A percentile compares a stretch with the other conserved stretches of the same genome.
Evolutionary conservation across 2,797 vertebrate genomes (phyloP).

Genomic region (Centropyge bicolor): DNA sequence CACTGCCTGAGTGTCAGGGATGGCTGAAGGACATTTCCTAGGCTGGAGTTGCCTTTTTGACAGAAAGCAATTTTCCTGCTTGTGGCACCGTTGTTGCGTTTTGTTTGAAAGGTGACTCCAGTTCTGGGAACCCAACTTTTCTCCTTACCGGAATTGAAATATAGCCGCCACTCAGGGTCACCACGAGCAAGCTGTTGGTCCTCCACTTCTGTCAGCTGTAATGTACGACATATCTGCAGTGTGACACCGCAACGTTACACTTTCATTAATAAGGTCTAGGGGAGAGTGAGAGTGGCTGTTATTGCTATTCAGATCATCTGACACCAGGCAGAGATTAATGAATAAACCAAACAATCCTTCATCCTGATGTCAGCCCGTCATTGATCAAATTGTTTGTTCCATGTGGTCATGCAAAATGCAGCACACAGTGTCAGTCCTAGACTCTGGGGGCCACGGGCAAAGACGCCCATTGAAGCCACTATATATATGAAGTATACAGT

Average conservation of each 20-base stretch:
- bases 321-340: conserved; percentile 32
- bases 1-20: conserved; percentile 21
- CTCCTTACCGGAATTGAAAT: conserved; percentile 29
- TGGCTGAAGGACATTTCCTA: conserved; percentile 61
- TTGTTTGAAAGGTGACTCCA: conserved; percentile 59
- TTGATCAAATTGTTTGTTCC: conserved; percentile 32
- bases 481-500: too few species aligned
- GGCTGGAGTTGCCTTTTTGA: conserved; percentile 29
- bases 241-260: conserved; percentile 10
- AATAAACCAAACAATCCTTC: conserved; percentile 25
- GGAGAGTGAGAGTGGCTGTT: conserved; percentile 13
- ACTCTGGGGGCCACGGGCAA: too few species aligned
- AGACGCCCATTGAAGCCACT: too few species aligned
- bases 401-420: conserved; percentile 1
- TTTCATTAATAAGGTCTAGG: conserved; percentile 18
- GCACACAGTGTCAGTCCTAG: neutral
- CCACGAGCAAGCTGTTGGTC: conserved; percentile 12
- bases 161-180: conserved; percentile 28
- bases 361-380: conserved; percentile 24
- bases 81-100: conserved; percentile 39
- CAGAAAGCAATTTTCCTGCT: conserved; percentile 66
- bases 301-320: conserved; percentile 49
- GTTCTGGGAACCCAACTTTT: conserved; percentile 35
- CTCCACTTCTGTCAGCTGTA: conserved; percentile 20
- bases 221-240: conserved; percentile 11